Conservation (phyloP, 1,140 invertebrate genomes). For the Caenorhabditis latens region DNA sequence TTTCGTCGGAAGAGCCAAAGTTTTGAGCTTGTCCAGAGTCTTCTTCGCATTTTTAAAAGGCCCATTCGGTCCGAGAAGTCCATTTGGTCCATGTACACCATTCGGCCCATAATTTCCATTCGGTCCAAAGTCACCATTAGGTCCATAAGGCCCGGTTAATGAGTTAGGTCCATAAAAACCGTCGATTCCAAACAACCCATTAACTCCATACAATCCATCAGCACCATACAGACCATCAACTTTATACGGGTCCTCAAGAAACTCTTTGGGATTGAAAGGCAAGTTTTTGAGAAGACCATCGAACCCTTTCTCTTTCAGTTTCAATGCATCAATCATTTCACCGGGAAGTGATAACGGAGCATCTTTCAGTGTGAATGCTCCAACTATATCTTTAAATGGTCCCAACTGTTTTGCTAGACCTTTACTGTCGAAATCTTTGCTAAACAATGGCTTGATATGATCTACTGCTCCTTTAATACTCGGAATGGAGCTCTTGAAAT, state of each 20-base stretch:
- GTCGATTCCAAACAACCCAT: background rate
- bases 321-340: background rate
- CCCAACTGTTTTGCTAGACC: background rate
- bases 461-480: background rate
- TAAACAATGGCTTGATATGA: background rate
- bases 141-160: background rate
- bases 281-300: background rate
- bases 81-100: background rate
- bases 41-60: background rate
- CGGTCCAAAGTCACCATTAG: background rate
- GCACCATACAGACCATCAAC: background rate
- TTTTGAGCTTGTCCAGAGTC: background rate
- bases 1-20: background rate
- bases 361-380: background rate
- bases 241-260: background rate
- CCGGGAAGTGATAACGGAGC: background rate
- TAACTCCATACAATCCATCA: background rate
- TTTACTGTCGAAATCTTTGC: background rate
- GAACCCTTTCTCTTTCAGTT: background rate
- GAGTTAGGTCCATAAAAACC: background rate
- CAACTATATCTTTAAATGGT: background rate
- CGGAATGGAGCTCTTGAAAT: background rate
- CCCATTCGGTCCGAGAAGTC: background rate
- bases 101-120: background rate
- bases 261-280: background rate